phyloP scores from a whole-genome alignment of 2,888 invertebrate species.

The Spodoptera exigua region DNA sequence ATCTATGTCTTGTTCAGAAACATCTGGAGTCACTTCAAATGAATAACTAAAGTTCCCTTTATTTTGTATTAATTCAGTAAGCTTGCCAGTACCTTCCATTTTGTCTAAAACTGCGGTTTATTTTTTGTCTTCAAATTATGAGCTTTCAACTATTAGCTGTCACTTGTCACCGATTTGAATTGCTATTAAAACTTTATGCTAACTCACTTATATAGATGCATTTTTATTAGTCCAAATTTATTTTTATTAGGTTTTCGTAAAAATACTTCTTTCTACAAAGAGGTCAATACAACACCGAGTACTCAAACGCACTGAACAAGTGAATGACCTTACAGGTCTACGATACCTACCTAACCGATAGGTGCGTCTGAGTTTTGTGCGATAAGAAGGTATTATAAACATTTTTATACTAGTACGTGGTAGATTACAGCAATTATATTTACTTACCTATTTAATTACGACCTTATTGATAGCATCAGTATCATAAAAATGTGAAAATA shows the following conservation, averaged over 20 bases:
- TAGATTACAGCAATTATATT: slow-evolving; percentile 24
- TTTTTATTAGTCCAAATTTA: no score
- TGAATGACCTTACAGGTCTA: slow-evolving; percentile 31
- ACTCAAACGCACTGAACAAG: slow-evolving; percentile 16
- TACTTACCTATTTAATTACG: slow-evolving; percentile 5
- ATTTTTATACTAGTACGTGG: slow-evolving; percentile 24
- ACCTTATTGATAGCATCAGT: background rate
- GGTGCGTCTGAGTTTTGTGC: slow-evolving; percentile 15
- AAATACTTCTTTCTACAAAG: slow-evolving; percentile 1
- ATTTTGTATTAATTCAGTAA: slow-evolving; percentile 71
- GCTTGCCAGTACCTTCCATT: slow-evolving; percentile 59
- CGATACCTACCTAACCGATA: slow-evolving; percentile 1
- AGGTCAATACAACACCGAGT: slow-evolving; percentile 5
- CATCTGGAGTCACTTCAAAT: slow-evolving; percentile 80
- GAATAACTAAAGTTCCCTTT: slow-evolving; percentile 70
- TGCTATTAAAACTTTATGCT: slow-evolving; percentile 7
- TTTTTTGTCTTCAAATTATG: no score
- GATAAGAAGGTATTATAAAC: slow-evolving; percentile 29
- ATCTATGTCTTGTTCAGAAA: slow-evolving; percentile 66
- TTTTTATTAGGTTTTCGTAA: no score
- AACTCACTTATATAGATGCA: no score
- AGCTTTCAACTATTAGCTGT: background rate
- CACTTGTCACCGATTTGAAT: slow-evolving; percentile 10
- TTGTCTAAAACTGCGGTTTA: no score
- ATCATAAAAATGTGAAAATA: no score